Base-by-base conservation (phyloP, 2,888 invertebrate species). In the Drosophila pseudotalamancana region DNA sequence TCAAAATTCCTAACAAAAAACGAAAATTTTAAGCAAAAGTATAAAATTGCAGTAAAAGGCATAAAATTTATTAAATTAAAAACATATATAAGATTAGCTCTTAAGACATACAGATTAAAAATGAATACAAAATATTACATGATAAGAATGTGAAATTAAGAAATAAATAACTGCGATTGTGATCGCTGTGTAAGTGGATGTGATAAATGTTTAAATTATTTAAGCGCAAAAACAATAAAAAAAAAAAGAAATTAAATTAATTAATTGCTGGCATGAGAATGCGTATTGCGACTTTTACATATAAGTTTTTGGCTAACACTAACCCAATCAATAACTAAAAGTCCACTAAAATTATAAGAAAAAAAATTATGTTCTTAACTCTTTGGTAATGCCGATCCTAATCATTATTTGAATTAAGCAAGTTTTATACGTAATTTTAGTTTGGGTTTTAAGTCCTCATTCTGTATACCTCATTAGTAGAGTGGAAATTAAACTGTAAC, bases 151-250 rank as follows among this genome's bases (percentile, higher is more conserved):
- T 65, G 61, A 60, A 78, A 64, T 69, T 64, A 74, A 48, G 69
- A 49, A 55, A 70, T 75, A 81, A 60, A 49, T 68, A 86, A 79
- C 77, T 78, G 83, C 89, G 87, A 88, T 86, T 76, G 72, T 84
- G 82, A 78, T 86, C 88, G 85, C 82, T 77, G 84, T 88, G 81
- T 88, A 90, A 89, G 88, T 90, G 88, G 88, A 90, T 90, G 90
- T 90, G 89, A 90, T 90, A 90, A 87, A 89, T 90, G 90, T 90
- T 89, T 84, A 84, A 88, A 80, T 77, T 87, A 83, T 83, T 83
- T 83, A 83, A 83, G 86, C 86, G 73, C 84, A 57, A 73, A 57
- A 63, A 73, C 63, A 73, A 76, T 60, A 69, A 60, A 75, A 53
- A 55, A 67, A 60, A 73, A 50, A 57, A 68, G 54, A 66, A 67